Percentiles rank a stretch among this genome's conserved stretches.
phyloP scores from a whole-genome alignment of 1,140 invertebrate species.

The Piezodorus guildinii region DNA sequence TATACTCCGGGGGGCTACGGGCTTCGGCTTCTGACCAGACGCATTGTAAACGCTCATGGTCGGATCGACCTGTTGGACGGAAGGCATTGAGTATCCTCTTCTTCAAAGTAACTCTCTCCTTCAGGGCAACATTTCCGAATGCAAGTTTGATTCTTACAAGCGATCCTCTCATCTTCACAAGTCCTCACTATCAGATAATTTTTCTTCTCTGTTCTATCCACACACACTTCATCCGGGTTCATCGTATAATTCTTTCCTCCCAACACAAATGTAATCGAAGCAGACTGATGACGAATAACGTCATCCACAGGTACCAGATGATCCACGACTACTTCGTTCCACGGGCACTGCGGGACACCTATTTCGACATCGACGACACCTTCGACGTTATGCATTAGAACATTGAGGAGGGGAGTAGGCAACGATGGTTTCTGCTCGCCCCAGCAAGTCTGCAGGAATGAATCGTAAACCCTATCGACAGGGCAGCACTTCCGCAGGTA shows the following conservation, averaged over 20 bases:
- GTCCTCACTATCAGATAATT: slow-evolving; percentile 22
- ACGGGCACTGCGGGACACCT: slow-evolving; percentile 19
- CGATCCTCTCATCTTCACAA: slow-evolving; percentile 15
- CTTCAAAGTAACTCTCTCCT: slow-evolving; percentile 12
- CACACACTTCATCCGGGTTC: slow-evolving; percentile 25
- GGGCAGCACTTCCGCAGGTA: slow-evolving; percentile 25
- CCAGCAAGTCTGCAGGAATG: slow-evolving; percentile 20
- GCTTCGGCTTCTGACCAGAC: slow-evolving; percentile 2
- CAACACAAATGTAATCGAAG: slow-evolving; percentile 11
- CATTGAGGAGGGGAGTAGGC: slow-evolving; percentile 20
- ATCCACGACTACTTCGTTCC: slow-evolving; percentile 20
- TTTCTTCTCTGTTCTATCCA: slow-evolving; percentile 21
- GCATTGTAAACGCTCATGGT: slow-evolving; percentile 1
- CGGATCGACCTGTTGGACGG: background rate
- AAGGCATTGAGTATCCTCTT: background rate
- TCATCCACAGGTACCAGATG: slow-evolving; percentile 17
- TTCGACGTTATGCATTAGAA: background rate
- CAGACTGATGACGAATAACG: slow-evolving; percentile 20
- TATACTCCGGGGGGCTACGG: background rate
- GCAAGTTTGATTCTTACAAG: slow-evolving; percentile 20
- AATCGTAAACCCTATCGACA: slow-evolving; percentile 17
- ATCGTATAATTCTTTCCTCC: slow-evolving; percentile 12
- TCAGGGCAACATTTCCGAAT: slow-evolving; percentile 25
- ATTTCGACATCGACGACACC: slow-evolving; percentile 21
- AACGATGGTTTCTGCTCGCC: background rate